Evolutionary conservation across 92 coral and sea anemone genomes (phyloP).

Genomic region (Parazoanthus swiftii): DNA sequence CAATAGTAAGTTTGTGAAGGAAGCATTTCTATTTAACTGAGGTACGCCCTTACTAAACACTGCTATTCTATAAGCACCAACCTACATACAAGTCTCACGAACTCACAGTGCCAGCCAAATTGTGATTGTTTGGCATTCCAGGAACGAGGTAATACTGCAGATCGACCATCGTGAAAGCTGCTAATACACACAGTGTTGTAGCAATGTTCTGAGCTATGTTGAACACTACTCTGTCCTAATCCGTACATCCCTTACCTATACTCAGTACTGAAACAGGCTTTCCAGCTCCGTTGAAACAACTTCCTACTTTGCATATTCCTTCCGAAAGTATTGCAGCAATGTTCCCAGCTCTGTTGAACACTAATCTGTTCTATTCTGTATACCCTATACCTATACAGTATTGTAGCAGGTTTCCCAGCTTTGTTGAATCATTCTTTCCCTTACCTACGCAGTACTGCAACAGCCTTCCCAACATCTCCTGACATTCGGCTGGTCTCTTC

Average conservation of each 20-base stretch:
- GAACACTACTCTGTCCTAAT: not conserved
- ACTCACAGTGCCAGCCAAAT: no score
- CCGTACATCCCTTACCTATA: conserved; percentile 53
- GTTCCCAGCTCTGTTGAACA: not conserved
- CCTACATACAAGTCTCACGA: no score
- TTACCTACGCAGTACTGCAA: conserved; percentile 88
- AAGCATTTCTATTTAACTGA: no score
- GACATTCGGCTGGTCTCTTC: conserved; percentile 98
- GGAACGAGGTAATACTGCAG: no score
- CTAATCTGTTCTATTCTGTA: not conserved
- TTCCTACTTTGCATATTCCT: not conserved
- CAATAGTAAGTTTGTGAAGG: no score
- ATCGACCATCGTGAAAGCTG: no score
- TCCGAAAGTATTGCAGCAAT: not conserved
- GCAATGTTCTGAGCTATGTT: conserved; percentile 57
- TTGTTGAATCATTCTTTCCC: not conserved
- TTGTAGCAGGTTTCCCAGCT: not conserved
- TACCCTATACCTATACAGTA: conserved; percentile 65
- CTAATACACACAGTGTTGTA: conserved; percentile 55
- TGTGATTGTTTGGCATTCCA: no score
- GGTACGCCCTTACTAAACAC: no score
- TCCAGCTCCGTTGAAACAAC: conserved; percentile 47
- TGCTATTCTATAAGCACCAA: no score
- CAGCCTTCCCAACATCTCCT: conserved; percentile 82
- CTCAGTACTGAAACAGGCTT: conserved; percentile 64